Percentiles rank a stretch among this genome's conserved stretches.
Conservation (phyloP, 2,888 invertebrate genomes). For the Clusia tigrina region DNA sequence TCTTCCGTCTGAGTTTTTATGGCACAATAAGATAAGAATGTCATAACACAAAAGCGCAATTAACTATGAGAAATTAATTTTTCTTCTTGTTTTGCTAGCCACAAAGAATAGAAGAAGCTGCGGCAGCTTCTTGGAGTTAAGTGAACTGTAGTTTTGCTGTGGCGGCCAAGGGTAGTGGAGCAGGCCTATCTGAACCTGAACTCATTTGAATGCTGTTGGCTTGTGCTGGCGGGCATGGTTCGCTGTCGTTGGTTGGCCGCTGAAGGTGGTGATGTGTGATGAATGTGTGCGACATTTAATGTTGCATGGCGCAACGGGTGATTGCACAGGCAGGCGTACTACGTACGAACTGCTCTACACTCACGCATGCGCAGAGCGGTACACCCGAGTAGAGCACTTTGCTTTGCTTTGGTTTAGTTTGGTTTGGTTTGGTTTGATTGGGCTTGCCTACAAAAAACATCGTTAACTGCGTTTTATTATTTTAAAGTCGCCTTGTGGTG, state of each 20-base stretch:
- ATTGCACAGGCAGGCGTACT: background rate
- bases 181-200: background rate
- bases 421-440: background rate
- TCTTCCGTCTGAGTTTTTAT: slow-evolving; percentile 36
- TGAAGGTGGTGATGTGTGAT: slow-evolving; percentile 2
- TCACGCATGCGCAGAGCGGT: background rate
- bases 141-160: background rate
- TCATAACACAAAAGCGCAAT: slow-evolving; percentile 55
- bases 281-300: slow-evolving; percentile 8
- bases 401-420: background rate
- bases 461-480: slow-evolving; percentile 48
- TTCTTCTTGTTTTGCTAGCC: background rate
- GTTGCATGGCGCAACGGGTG: slow-evolving; percentile 3
- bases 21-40: slow-evolving; percentile 49
- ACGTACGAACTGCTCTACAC: background rate
- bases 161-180: background rate
- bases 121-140: background rate
- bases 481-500: slow-evolving; percentile 38
- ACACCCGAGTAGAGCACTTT: background rate
- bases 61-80: slow-evolving; percentile 49
- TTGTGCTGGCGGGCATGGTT: background rate
- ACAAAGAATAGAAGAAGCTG: background rate
- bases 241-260: background rate
- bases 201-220: background rate
- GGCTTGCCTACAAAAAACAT: slow-evolving; percentile 1